Evolutionary conservation across 1,140 invertebrate genomes (phyloP), one percentile per base, ranked within the genome.

Genomic region (Leguminivora glycinivorella): DNA sequence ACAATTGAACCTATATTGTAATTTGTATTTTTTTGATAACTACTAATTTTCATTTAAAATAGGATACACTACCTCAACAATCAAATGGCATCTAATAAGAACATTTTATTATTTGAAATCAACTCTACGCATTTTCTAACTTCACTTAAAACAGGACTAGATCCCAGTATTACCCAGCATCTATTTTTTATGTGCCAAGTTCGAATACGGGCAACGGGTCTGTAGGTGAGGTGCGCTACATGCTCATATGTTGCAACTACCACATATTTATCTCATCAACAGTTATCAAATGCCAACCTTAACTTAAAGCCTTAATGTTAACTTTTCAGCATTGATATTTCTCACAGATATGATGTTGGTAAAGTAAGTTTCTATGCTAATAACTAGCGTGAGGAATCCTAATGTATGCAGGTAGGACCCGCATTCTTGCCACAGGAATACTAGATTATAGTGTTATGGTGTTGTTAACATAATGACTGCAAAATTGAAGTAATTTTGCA

Each of bases 201-300:
- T 77, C 78, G 83, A 91, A 91, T 90, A 91, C 88, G 89, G 89
- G 88, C 88, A 91, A 87, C 83, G 81, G 89, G 89, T 90, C 85
- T 91, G 81, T 91, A 88, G 89, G 89, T 91, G 85, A 91, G 82
- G 19, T 52, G 47, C 7, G 47, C 19, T 63, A n/a, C 22, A 19
- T 1, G 22, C 3, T 26, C 4, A 63, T 12, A 29, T n/a, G 26
- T 19, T 52, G 19, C 17, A 52, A 52, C 17, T 10, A 19, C n/a
- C n/a, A 43, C 25, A 26, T 26, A 63, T 7, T 26, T 63, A 17
- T 52, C 5, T 22, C 22, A n/a, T 9, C 22, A 1, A 22, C n/a
- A 22, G 7, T 6, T 63, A 22, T 22, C 19, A 52, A 52, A 19
- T 1, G 6, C n/a, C 1, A 52, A 52, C 47, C 9, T 52, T 22